Evolutionary conservation across 1,140 invertebrate species (phyloP).

Genomic region (Caerostris darwini): DNA sequence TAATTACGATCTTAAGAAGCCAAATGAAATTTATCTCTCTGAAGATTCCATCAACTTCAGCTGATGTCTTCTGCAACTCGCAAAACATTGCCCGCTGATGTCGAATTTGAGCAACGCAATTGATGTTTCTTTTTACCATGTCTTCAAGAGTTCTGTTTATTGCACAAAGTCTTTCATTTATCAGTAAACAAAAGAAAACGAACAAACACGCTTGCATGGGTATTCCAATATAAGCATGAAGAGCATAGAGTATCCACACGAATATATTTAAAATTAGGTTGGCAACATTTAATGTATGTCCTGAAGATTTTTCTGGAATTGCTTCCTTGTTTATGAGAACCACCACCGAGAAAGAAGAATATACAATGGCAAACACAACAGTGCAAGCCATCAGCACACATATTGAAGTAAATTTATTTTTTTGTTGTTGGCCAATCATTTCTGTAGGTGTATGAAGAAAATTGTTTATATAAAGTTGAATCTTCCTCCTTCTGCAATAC

Average conservation of each 20-base stretch:
- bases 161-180: background rate
- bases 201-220: background rate
- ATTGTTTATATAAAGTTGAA: background rate
- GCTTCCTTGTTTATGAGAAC: background rate
- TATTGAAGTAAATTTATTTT: background rate
- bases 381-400: background rate
- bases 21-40: slow-evolving; percentile 25
- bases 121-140: background rate
- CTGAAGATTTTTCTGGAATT: background rate
- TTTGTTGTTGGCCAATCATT: background rate
- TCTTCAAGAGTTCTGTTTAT: background rate
- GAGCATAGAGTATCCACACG: background rate
- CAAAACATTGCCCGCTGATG: background rate
- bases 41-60: background rate
- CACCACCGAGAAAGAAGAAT: background rate
- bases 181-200: background rate
- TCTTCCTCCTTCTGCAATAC: slow-evolving; percentile 7
- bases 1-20: background rate
- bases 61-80: background rate
- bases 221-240: slow-evolving; percentile 21
- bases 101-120: background rate
- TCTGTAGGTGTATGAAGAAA: background rate
- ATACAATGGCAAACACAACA: background rate
- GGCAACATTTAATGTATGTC: background rate
- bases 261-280: background rate